These are phyloP conservation scores for Sylvicola cinctus DNA, from an alignment of 2,888 invertebrate genomes.

Conservation along the genomic window DNA sequence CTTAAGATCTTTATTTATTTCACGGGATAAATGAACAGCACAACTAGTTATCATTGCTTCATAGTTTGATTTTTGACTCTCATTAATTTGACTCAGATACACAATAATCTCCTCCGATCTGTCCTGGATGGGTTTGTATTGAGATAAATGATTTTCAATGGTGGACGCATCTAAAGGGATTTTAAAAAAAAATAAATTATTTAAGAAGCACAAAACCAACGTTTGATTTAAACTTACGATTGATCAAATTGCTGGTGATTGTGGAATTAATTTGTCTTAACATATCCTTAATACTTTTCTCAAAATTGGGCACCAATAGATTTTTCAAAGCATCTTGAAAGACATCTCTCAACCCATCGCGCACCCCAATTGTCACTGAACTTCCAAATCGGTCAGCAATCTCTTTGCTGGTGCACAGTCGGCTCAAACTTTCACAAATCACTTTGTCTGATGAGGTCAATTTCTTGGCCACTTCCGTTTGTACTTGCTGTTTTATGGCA, in stretches of 20 bases:
- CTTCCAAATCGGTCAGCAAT: constrained; percentile 54
- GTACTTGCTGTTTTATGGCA: constrained; percentile 50
- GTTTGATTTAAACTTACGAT: too few relatives aligned
- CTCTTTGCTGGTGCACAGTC: constrained; percentile 62
- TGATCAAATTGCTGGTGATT: too few relatives aligned
- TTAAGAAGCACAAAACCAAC: constrained; percentile 1
- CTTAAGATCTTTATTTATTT: constrained; percentile 22
- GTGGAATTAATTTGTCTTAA: too few relatives aligned
- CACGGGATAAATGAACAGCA: constrained; percentile 14
- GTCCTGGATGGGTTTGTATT: constrained; percentile 22
- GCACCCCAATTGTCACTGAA: constrained; percentile 44
- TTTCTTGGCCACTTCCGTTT: constrained; percentile 50
- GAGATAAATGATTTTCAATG: constrained; percentile 27
- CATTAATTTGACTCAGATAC: constrained; percentile 17
- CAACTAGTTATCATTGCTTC: constrained; percentile 2
- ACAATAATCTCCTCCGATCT: constrained; percentile 20
- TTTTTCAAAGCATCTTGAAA: constrained; percentile 60
- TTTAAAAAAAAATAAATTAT: constrained; percentile 9
- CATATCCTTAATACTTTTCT: constrained; percentile 67
- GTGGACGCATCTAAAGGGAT: constrained; percentile 30
- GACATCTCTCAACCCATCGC: constrained; percentile 50
- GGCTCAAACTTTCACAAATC: constrained; percentile 58
- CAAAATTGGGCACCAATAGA: constrained; percentile 66
- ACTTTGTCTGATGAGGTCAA: constrained; percentile 49
- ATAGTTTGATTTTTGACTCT: constrained; percentile 9